Conservation (phyloP, 2,888 invertebrate genomes). For the Stenotaenia linearis region DNA sequence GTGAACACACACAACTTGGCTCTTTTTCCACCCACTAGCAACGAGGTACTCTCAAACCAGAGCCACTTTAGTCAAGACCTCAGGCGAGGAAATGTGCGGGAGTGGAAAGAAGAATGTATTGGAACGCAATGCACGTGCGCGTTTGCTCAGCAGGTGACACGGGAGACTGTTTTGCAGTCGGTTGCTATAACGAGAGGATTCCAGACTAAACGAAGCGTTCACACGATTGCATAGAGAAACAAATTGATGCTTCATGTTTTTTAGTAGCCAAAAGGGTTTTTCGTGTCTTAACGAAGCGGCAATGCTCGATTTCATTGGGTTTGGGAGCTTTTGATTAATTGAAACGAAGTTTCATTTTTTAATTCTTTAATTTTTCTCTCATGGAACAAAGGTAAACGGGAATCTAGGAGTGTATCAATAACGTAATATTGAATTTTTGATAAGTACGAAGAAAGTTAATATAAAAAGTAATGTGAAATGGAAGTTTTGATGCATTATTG, state of each 20-base stretch:
- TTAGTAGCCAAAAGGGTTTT: conserved; percentile 7
- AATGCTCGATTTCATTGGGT: not conserved
- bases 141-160: conserved; percentile 24
- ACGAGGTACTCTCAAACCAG: conserved; percentile 1
- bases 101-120: not conserved
- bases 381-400: not conserved
- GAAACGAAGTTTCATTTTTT: not conserved
- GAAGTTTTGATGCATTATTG: not conserved
- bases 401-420: not conserved
- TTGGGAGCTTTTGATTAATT: conserved; percentile 2
- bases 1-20: not conserved
- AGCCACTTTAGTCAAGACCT: not conserved
- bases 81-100: not conserved
- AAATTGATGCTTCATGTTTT: conserved; percentile 1
- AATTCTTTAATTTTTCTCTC: not conserved
- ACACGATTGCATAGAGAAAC: not conserved
- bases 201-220: not conserved
- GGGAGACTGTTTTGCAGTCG: conserved; percentile 1
- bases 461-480: not conserved
- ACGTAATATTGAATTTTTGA: not conserved
- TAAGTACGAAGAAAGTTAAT: not conserved
- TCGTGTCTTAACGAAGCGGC: not conserved
- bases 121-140: conserved; percentile 24
- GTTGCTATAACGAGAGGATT: not conserved
- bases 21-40: not conserved